Base-by-base conservation (phyloP, 1,140 invertebrate species). In the Atta cephalotes region DNA sequence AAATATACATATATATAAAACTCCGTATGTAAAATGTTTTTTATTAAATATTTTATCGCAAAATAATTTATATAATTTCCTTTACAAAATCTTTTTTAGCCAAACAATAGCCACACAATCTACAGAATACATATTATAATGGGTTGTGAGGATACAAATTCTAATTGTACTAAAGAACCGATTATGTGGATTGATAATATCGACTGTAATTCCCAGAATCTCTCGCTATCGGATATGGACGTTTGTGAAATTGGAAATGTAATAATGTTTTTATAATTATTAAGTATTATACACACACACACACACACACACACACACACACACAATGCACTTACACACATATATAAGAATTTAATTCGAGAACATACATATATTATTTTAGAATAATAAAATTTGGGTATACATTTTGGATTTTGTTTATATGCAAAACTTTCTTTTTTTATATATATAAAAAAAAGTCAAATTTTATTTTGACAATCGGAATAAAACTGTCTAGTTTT, bases 201-300 rank as follows among this genome's bases (percentile, higher is more conserved):
- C 18, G 5, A 79, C 3, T 79, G 77, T 63, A 4, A 49, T n/a
- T 1, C 0, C 6, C 5, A n/a, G 4, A 35, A 21, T 60, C n/a
- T 45, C 14, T 4, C 56, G 5, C 6, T 16, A n/a, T 9, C 18
- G n/a, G 25, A 51, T 1, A 45, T 4, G 5, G 1, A 49, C 0
- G 0, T 3, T 66, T 79, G 77, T 28, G 35, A 0, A 16, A 3
- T 16, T 79, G 25, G 25, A 31, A 2, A 28, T 28, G 77, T 66
- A 66, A 79, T 79, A 31, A 53, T 77, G 18, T 66, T 65, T 79
- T 14, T 16, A 65, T 21, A 63, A 51, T 65, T 65, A 65, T 49
- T 49, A 9, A 49, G 31, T 31, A 31, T 31, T 31, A 31, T 31
- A 3, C 28, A 3, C 28, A 25, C 25, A 25, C 25, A 25, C 25